Conservation (phyloP, 2,113 vertebrate genomes). For the Callipepla squamata region DNA sequence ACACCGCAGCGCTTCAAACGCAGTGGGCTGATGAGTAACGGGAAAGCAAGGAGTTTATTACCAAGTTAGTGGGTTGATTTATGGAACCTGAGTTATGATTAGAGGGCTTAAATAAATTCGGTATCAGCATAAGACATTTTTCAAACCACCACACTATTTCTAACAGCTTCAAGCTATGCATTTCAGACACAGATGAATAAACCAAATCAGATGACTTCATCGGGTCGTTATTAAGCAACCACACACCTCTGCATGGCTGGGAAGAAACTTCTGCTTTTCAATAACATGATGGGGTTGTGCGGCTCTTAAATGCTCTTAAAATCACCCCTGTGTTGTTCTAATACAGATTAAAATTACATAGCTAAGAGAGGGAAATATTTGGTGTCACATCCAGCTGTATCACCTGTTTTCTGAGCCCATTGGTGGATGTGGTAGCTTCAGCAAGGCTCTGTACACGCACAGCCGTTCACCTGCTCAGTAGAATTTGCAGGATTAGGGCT, state of each 20-base stretch:
- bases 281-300: neutral
- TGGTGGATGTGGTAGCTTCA: neutral
- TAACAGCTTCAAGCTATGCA: neutral
- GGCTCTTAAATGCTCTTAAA: neutral
- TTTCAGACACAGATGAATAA: slow-evolving; percentile 26
- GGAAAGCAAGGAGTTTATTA: slow-evolving; percentile 13
- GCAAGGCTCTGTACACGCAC: neutral
- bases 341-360: neutral
- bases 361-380: neutral
- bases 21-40: neutral
- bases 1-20: slow-evolving; percentile 35
- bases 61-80: slow-evolving; percentile 46
- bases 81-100: slow-evolving; percentile 39
- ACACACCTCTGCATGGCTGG: neutral
- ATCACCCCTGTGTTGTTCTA: neutral
- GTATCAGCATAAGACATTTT: slow-evolving; percentile 24
- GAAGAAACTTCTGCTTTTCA: slow-evolving; percentile 19
- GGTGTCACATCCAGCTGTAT: neutral
- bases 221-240: neutral
- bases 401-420: neutral
- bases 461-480: neutral
- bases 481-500: neutral
- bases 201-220: neutral
- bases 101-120: slow-evolving; percentile 42
- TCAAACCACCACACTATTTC: neutral